Conservation (phyloP, 2,113 vertebrate genomes). For the Channa argus region DNA sequence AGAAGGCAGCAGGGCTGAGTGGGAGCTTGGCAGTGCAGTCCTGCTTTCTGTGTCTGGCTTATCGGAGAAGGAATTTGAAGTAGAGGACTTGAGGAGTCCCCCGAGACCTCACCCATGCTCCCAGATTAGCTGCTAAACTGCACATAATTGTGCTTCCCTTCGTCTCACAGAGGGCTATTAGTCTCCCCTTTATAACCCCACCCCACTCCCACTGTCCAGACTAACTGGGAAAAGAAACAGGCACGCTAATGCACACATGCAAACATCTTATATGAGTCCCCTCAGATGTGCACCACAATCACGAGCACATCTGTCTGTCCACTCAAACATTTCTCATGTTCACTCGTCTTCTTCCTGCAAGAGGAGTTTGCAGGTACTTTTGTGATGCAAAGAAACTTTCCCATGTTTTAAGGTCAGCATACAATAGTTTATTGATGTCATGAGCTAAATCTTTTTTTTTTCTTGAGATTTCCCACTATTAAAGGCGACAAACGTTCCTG, state of each 20-base stretch:
- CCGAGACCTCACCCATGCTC: slow-evolving; percentile 89
- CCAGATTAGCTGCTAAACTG: slow-evolving; percentile 95
- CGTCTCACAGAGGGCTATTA: slow-evolving; percentile 93
- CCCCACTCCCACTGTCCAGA: slow-evolving; percentile 40
- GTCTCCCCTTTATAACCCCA: slow-evolving; percentile 86
- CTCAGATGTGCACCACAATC: neutral
- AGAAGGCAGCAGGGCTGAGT: slow-evolving; percentile 46
- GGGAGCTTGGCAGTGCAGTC: slow-evolving; percentile 66
- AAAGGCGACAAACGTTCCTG: slow-evolving; percentile 1
- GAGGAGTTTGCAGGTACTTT: neutral
- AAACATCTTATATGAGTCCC: slow-evolving; percentile 22
- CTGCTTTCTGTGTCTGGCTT: slow-evolving; percentile 79
- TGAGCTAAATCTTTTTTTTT: neutral
- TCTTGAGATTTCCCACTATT: neutral
- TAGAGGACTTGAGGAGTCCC: slow-evolving; percentile 89
- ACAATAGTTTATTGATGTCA: neutral
- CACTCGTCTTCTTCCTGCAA: neutral
- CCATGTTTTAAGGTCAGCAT: neutral
- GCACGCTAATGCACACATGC: slow-evolving; percentile 20
- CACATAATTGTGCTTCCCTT: slow-evolving; percentile 93
- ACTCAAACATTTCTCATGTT: slow-evolving; percentile 6
- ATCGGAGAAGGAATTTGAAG: slow-evolving; percentile 94
- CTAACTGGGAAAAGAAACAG: slow-evolving; percentile 50
- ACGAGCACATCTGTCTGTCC: slow-evolving; percentile 10
- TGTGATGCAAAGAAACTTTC: neutral